These are phyloP conservation scores for Carabus problematicus DNA, from an alignment of 2,888 invertebrate species.

Conservation along the genomic window DNA sequence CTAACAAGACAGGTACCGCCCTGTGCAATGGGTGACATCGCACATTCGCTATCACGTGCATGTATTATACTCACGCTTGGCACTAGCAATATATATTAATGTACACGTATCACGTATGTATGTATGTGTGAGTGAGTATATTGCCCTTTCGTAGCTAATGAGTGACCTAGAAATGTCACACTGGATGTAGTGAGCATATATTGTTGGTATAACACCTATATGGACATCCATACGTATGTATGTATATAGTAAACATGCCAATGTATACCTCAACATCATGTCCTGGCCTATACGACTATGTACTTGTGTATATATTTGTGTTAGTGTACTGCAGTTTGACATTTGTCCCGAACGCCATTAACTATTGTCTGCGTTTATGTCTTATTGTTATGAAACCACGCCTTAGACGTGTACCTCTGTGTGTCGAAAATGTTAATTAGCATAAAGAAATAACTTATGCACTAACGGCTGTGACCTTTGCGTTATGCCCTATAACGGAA, in stretches of 20 bases:
- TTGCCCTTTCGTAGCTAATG: conserved; percentile 6
- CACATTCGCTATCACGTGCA: too few species aligned
- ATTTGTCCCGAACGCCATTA: background rate
- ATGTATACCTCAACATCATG: background rate
- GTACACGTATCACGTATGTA: background rate
- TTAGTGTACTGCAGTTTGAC: background rate
- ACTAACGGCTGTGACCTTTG: conserved; percentile 3
- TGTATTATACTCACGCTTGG: background rate
- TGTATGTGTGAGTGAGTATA: background rate
- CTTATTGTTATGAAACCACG: background rate
- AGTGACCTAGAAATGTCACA: conserved; percentile 5
- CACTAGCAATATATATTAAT: background rate
- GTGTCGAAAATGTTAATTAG: conserved; percentile 1
- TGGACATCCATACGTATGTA: background rate
- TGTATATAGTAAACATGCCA: background rate
- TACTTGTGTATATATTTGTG: too few species aligned
- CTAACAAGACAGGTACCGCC: too few species aligned
- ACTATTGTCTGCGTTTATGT: background rate
- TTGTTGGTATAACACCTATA: too few species aligned
- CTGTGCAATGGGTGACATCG: too few species aligned
- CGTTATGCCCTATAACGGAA: too few species aligned
- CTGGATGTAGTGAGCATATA: background rate
- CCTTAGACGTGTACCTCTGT: conserved; percentile 1
- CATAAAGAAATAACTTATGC: background rate
- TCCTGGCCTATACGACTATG: background rate